Percentiles rank a stretch among this genome's conserved stretches.
Evolutionary conservation across 2,113 vertebrate genomes (phyloP).

Genomic region (Eulemur macaco): DNA sequence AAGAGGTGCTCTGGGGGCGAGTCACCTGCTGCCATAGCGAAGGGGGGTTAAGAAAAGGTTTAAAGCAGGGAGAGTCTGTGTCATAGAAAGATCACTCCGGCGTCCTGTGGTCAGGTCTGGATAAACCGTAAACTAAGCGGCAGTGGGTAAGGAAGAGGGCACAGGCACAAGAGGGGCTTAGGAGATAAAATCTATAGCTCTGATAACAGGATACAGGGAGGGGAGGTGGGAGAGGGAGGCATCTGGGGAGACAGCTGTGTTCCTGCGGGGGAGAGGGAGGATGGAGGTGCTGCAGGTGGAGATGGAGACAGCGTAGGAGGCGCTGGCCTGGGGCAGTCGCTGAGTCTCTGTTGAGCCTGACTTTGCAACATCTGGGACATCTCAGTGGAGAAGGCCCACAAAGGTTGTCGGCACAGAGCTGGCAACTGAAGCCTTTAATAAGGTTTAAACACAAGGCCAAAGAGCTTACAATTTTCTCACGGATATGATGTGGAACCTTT

Average conservation of each 20-base stretch:
- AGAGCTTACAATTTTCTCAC: not conserved
- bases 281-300: not conserved
- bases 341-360: not conserved
- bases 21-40: not conserved
- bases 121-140: not conserved
- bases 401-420: not conserved
- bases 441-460: not conserved
- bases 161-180: not conserved
- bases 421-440: not conserved
- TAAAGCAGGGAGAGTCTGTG: not conserved
- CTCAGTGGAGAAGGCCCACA: not conserved
- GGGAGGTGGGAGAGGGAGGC: not conserved
- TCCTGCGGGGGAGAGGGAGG: not conserved
- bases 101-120: not conserved
- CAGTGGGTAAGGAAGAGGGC: not conserved
- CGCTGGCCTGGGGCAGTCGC: not conserved
- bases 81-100: not conserved
- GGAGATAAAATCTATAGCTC: not conserved
- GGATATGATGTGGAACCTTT: not conserved
- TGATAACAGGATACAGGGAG: not conserved
- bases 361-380: not conserved
- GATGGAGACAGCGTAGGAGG: not conserved
- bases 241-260: not conserved
- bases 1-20: not conserved
- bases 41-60: not conserved